phyloP scores from a whole-genome alignment of 1,140 invertebrate species.

The Diachasmimorpha longicaudata region DNA sequence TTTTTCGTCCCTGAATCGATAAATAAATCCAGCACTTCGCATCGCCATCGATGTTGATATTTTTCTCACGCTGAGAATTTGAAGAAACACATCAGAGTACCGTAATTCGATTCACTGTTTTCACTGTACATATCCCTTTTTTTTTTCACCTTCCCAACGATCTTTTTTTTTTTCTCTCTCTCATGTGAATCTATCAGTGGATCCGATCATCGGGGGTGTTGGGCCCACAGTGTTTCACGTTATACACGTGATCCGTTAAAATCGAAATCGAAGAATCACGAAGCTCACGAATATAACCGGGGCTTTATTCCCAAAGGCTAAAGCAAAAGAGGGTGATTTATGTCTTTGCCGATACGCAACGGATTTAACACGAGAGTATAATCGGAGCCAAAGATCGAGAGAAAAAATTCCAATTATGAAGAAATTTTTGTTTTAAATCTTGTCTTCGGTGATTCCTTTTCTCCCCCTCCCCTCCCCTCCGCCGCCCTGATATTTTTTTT shows the following conservation, averaged over 20 bases:
- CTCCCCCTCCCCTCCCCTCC: too few relatives aligned
- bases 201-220: constrained; percentile 22
- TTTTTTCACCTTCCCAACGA: background rate
- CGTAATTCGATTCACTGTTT: constrained; percentile 18
- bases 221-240: constrained; percentile 1
- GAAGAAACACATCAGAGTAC: constrained; percentile 11
- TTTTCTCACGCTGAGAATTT: constrained; percentile 1
- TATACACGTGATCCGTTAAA: constrained; percentile 23
- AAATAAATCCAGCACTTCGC: too few relatives aligned
- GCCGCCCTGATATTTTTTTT: background rate
- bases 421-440: constrained; percentile 4
- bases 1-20: too few relatives aligned
- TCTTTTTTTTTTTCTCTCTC: background rate
- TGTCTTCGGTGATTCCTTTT: background rate
- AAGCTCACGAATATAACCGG: constrained; percentile 24
- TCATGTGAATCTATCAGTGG: constrained; percentile 17
- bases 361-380: constrained; percentile 15
- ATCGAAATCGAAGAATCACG: constrained; percentile 28
- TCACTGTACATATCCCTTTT: background rate
- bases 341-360: constrained; percentile 22
- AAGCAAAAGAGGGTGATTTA: constrained; percentile 19
- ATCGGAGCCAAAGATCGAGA: background rate
- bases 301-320: background rate
- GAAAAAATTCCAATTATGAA: constrained; percentile 12
- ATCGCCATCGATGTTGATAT: too few relatives aligned